These are phyloP conservation scores for Rhinolophus ferrumequinum DNA, from an alignment of 2,113 vertebrate genomes.

Conservation along the genomic window DNA sequence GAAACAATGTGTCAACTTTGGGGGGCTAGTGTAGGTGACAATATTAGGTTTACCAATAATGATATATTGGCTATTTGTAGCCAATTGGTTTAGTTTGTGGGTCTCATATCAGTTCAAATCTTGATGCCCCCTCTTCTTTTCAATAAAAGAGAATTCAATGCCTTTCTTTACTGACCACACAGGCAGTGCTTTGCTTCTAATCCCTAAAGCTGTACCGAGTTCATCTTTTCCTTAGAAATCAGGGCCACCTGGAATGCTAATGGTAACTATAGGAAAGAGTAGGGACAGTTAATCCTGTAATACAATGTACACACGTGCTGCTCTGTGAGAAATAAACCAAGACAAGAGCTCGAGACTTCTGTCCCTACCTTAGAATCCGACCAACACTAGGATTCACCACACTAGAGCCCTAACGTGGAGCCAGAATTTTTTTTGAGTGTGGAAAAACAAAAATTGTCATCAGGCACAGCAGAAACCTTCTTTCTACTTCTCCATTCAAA, in stretches of 20 bases:
- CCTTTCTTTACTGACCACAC: conserved; percentile 18
- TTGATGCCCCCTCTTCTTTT: not conserved
- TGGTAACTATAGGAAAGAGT: conserved; percentile 52
- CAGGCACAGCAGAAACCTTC: conserved; percentile 86
- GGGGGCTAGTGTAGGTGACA: not conserved
- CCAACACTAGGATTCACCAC: conserved; percentile 83
- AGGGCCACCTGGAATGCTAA: not conserved
- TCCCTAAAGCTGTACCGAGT: not conserved
- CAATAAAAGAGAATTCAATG: not conserved
- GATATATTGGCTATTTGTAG: not conserved
- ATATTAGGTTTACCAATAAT: not conserved
- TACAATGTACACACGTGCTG: conserved; percentile 85
- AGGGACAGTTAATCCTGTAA: conserved; percentile 76
- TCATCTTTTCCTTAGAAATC: not conserved
- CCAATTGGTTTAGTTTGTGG: not conserved
- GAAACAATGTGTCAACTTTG: not conserved
- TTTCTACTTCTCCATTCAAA: conserved; percentile 85
- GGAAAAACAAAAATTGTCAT: conserved; percentile 86
- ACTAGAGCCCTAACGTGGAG: conserved; percentile 82
- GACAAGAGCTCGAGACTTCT: conserved; percentile 83
- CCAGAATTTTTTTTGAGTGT: conserved; percentile 78
- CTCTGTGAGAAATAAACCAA: conserved; percentile 84
- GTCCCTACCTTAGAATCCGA: conserved; percentile 86
- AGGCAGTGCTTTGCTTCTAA: not conserved
- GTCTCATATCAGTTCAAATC: not conserved